Conservation (phyloP, 2,888 invertebrate species). For the Pseudococcus jackbeardsleyi region DNA sequence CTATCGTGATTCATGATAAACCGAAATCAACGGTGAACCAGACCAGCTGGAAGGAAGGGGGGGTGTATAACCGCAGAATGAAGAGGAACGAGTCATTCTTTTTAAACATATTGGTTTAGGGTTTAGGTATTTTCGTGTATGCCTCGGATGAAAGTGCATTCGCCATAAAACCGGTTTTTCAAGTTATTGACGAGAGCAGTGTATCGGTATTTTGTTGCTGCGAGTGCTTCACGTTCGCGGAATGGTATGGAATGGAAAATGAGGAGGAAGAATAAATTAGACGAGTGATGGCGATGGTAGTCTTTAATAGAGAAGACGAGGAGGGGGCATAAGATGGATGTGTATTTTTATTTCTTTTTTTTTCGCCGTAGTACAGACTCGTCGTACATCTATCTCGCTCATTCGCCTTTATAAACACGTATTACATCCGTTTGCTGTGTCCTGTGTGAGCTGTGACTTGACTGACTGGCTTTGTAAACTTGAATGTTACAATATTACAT, state of each 20-base stretch:
- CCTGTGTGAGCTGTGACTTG: not conserved
- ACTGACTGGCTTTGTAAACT: not conserved
- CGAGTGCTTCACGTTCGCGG: not conserved
- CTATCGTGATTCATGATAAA: too few relatives aligned
- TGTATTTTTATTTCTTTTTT: not conserved
- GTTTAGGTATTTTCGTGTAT: not conserved
- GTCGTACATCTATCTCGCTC: not conserved
- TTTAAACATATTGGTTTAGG: not conserved
- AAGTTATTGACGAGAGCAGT: conserved; percentile 1
- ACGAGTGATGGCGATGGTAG: not conserved
- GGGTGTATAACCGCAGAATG: not conserved
- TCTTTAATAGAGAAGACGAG: not conserved
- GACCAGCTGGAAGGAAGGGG: too few relatives aligned
- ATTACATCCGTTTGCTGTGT: not conserved
- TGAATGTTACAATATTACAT: too few relatives aligned
- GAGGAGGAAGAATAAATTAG: conserved; percentile 4
- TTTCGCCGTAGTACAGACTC: not conserved
- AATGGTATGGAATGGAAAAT: not conserved
- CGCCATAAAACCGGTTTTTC: conserved; percentile 29
- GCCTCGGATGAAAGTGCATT: conserved; percentile 26
- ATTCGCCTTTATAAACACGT: not conserved
- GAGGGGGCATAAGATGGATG: not conserved
- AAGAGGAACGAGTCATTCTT: not conserved
- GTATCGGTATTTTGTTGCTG: conserved; percentile 4
- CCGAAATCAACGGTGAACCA: too few relatives aligned